Base-by-base conservation (phyloP, 2,113 vertebrate genomes). In the Corydoras maculifer region DNA sequence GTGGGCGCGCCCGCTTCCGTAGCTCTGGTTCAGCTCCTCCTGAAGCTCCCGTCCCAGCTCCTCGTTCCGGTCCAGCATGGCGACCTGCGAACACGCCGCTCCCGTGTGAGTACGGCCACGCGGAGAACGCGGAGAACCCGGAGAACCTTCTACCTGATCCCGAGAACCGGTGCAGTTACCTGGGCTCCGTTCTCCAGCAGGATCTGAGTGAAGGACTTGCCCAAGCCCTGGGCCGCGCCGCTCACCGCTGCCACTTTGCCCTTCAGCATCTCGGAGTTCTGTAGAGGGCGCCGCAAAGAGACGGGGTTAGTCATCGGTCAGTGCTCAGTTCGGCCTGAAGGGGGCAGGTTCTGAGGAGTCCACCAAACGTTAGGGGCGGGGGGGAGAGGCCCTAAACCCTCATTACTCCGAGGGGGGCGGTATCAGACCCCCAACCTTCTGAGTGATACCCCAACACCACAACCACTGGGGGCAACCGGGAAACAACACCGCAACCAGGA, bases 141-240 rank as follows among this genome's bases (percentile, higher is more conserved):
- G 3, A 15, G 15, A 15, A 58, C n/a, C n/a, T 58, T n/a, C 25
- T 25, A 59, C 7, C 8, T 29, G 4, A 9, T 18, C 13, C 43
- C 6, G n/a, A 50, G 14, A 59, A 15, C 35, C 15, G 29, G 35
- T 51, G 2, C 4, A 7, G 11, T 65, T 65, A 84, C 82, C 81
- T 80, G 82, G 18, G 82, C 76, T 10, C 81, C 76, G 9, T 82
- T 69, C 64, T 80, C 77, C 55, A 84, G 68, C 15, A 82, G 79
- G 32, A 84, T 75, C 54, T 80, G 72, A 8, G 75, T 62, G 63
- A 79, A 82, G 10, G 79, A 69, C 73, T 65, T 80, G 1, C 81
- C 79, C 35, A 84, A 59, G 30, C 81, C 81, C 70, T 82, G 81
- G 43, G 78, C 76, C 2, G 74, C 73, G 15, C 82, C 82, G 2